A percentile compares a stretch with the other conserved stretches of the same genome.
These are phyloP conservation scores for Dicentrarchus labrax DNA, from an alignment of 2,113 vertebrate genomes.

Conservation along the genomic window DNA sequence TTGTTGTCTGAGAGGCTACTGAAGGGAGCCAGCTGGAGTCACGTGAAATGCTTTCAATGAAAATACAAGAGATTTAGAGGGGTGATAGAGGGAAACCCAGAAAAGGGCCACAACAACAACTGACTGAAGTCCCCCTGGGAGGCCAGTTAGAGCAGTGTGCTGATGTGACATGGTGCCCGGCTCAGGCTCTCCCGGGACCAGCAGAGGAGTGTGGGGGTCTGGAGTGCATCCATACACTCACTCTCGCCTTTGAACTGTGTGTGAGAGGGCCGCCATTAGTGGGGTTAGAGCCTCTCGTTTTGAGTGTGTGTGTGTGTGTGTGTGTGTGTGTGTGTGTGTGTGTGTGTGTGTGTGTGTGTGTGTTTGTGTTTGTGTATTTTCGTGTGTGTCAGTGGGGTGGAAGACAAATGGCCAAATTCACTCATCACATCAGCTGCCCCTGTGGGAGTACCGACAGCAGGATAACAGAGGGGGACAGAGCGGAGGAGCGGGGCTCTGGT, in stretches of 20 bases:
- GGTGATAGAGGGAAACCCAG: slow-evolving; percentile 26
- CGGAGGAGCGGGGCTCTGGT: slow-evolving; percentile 60
- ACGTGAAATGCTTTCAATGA: slow-evolving; percentile 29
- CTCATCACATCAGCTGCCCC: slow-evolving; percentile 80
- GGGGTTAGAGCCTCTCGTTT: slow-evolving; percentile 40
- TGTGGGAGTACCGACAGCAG: slow-evolving; percentile 67
- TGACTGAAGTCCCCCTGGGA: slow-evolving; percentile 47
- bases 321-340: slow-evolving; percentile 46
- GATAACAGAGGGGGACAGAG: slow-evolving; percentile 42
- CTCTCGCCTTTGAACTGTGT: slow-evolving; percentile 71
- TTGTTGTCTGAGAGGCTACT: slow-evolving; percentile 36
- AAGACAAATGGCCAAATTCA: slow-evolving; percentile 85
- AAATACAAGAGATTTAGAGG: slow-evolving; percentile 42
- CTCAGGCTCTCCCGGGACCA: slow-evolving; percentile 54
- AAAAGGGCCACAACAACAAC: slow-evolving; percentile 27
- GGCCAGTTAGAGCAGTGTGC: slow-evolving; percentile 31
- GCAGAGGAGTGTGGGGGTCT: slow-evolving; percentile 58
- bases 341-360: slow-evolving; percentile 48
- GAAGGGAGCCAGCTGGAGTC: slow-evolving; percentile 51
- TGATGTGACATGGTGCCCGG: slow-evolving; percentile 65
- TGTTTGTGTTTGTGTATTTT: slow-evolving; percentile 43
- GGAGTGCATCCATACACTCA: slow-evolving; percentile 54
- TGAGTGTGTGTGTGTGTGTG: slow-evolving; percentile 37
- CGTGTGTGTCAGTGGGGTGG: slow-evolving; percentile 54
- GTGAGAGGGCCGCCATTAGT: slow-evolving; percentile 77